These are phyloP conservation scores for Collichthys lucidus DNA, from an alignment of 2,113 vertebrate species.

Conservation along the genomic window DNA sequence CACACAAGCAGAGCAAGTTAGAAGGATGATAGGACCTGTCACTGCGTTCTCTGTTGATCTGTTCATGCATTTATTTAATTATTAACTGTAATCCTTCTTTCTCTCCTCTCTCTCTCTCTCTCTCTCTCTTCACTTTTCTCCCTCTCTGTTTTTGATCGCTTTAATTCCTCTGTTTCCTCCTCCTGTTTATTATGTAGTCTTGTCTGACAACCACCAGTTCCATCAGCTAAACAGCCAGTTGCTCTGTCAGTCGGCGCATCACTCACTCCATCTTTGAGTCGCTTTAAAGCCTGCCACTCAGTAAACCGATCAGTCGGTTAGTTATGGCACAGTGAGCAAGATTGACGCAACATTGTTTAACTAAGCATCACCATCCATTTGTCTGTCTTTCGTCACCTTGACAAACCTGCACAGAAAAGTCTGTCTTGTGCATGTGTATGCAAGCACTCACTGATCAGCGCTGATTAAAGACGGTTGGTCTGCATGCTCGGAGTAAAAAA, in stretches of 20 bases:
- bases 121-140: conserved; percentile 15
- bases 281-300: not conserved
- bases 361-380: not conserved
- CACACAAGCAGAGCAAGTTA: conserved; percentile 50
- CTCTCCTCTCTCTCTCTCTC: not conserved
- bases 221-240: conserved; percentile 5
- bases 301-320: not conserved
- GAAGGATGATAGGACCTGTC: conserved; percentile 77
- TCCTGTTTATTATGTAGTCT: conserved; percentile 23
- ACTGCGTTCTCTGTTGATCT: conserved; percentile 72
- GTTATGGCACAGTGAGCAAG: not conserved
- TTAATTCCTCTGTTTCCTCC: conserved; percentile 46
- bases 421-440: not conserved
- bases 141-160: conserved; percentile 30
- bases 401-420: not conserved
- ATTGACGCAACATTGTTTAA: not conserved
- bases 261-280: conserved; percentile 7
- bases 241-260: conserved; percentile 21
- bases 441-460: not conserved
- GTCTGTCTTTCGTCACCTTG: too few relatives aligned
- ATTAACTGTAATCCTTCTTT: conserved; percentile 66
- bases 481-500: not conserved
- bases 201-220: not conserved
- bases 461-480: not conserved
- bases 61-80: conserved; percentile 77